Conservation (phyloP, 2,113 vertebrate genomes). For the Phyllostomus hastatus region DNA sequence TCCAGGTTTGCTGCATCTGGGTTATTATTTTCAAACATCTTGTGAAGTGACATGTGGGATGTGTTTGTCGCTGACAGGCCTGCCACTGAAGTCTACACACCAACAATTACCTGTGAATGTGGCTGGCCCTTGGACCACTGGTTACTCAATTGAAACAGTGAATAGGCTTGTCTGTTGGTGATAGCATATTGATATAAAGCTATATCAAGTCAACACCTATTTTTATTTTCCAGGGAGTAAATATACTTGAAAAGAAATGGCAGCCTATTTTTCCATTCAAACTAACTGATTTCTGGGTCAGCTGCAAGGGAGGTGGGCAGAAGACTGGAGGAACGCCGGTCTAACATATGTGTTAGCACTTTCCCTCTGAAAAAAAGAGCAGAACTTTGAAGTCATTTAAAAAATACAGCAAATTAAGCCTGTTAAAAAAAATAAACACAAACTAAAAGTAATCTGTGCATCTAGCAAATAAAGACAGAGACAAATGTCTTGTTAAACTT, state of each 20-base stretch:
- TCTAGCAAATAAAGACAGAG: slow-evolving; percentile 28
- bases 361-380: background rate
- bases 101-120: slow-evolving; percentile 91
- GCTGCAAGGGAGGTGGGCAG: slow-evolving; percentile 27
- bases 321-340: background rate
- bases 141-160: slow-evolving; percentile 89
- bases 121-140: slow-evolving; percentile 88
- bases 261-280: background rate
- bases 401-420: background rate
- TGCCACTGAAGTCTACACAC: slow-evolving; percentile 86
- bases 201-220: slow-evolving; percentile 77
- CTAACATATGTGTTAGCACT: background rate
- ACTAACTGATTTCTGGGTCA: slow-evolving; percentile 48
- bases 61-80: slow-evolving; percentile 88
- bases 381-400: background rate
- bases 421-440: background rate
- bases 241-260: slow-evolving; percentile 67
- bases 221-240: slow-evolving; percentile 77
- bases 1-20: slow-evolving; percentile 84
- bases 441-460: background rate
- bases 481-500: background rate
- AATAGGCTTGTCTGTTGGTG: slow-evolving; percentile 85
- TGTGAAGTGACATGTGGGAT: slow-evolving; percentile 88
- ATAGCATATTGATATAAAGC: slow-evolving; percentile 83
- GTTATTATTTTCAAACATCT: slow-evolving; percentile 92